Percentiles rank a stretch among this genome's conserved stretches.
Conservation (phyloP, 2,113 vertebrate species). For the Alouatta palliata region DNA sequence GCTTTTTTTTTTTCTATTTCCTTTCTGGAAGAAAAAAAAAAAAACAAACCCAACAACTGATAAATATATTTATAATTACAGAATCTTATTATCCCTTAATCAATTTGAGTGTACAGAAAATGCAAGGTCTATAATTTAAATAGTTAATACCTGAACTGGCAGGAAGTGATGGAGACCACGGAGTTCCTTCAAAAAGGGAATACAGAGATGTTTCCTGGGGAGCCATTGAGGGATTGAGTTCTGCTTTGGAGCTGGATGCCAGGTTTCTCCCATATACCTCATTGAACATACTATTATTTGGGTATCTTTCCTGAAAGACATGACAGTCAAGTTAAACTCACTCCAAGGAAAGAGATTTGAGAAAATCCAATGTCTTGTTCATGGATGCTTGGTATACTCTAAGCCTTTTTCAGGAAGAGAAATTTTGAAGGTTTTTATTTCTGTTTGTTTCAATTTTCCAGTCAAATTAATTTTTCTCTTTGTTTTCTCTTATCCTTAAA, state of each 20-base stretch:
- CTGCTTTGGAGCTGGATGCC: slow-evolving; percentile 90
- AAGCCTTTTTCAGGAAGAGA: slow-evolving; percentile 10
- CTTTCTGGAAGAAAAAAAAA: not conserved
- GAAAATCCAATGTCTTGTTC: not conserved
- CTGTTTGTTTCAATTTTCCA: slow-evolving; percentile 2
- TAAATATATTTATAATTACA: not conserved
- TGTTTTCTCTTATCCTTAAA: not conserved
- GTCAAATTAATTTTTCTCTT: not conserved
- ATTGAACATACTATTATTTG: slow-evolving; percentile 96
- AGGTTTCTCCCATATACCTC: slow-evolving; percentile 95
- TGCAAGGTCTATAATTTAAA: not conserved
- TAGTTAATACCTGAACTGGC: slow-evolving; percentile 94
- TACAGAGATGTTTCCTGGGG: slow-evolving; percentile 97
- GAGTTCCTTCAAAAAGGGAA: slow-evolving; percentile 97
- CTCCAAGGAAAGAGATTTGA: not conserved
- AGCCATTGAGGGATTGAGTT: slow-evolving; percentile 86
- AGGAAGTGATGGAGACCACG: slow-evolving; percentile 97
- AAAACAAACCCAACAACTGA: not conserved
- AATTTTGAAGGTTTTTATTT: not conserved
- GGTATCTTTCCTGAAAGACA: slow-evolving; percentile 91
- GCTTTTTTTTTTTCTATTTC: not conserved
- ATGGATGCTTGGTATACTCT: not conserved
- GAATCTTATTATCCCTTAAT: not conserved
- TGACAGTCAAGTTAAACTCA: not conserved
- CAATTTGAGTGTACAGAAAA: not conserved